Evolutionary conservation across 2,888 invertebrate species (phyloP), one percentile per base, ranked within the genome.

Genomic region (Acanthosepion esculentum): DNA sequence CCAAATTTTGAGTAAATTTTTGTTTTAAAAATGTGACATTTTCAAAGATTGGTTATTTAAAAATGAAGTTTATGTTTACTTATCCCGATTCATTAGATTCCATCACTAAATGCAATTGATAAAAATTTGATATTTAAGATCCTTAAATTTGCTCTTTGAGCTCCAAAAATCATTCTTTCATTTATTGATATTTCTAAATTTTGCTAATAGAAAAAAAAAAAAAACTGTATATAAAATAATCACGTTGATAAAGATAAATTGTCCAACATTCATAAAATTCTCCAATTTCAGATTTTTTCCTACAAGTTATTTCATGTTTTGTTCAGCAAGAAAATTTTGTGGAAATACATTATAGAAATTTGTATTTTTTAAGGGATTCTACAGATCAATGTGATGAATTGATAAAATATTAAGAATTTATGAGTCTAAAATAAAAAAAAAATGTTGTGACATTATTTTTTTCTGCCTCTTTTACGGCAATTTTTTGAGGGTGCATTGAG

Each of bases 401-500:
- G 33, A 15, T 78, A n/a, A 78, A 78, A 78, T 12, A 78, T 29
- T n/a, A 29, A 78, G n/a, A 78, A 78, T n/a, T 78, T n/a, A 78
- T 78, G 78, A 78, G n/a, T 78, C n/a, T 12, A 12, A 33, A 78
- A 7, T 29, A 29, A 64, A 78, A 78, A n/a, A 6, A n/a, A 15
- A n/a, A n/a, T 0, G 78, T n/a, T n/a, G 78, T 15, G n/a, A 78
- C n/a, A n/a, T 33, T 78, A 78, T 78, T 78, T 78, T n/a, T 78
- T 78, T 18, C 78, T 78, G n/a, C 78, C 78, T 33, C n/a, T 78
- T n/a, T 53, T 93, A 12, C 23, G n/a, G 10, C 93, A 26, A 2
- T n/a, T 92, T n/a, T 50, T 93, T 26, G 29, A 29, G 48, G 93
- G 93, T 18, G 93, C 93, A 93, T 93, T 93, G 6, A 93, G n/a